Conservation (phyloP, 1,140 invertebrate genomes). For the Eupeodes corollae region DNA sequence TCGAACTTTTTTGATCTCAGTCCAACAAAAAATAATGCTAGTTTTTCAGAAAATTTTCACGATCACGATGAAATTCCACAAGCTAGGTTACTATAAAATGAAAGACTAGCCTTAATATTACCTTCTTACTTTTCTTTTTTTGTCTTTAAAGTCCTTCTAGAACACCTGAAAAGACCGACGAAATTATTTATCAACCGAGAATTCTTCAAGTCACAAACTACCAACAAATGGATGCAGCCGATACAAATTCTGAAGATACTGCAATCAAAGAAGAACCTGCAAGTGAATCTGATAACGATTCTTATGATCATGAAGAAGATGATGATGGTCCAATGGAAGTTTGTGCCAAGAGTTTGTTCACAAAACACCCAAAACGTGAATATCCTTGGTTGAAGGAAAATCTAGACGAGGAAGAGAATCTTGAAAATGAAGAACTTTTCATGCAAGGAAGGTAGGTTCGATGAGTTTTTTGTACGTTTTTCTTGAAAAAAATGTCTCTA, state of each 20-base stretch:
- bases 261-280: neutral
- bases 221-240: conserved; percentile 12
- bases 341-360: conserved; percentile 20
- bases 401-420: neutral
- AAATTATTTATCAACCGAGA: conserved; percentile 19
- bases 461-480: neutral
- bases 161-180: neutral
- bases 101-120: too few relatives aligned
- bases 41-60: neutral
- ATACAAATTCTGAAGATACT: neutral
- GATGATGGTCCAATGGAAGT: neutral
- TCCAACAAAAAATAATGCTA: neutral
- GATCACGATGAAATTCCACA: neutral
- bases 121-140: too few relatives aligned
- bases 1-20: too few relatives aligned
- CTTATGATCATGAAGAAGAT: neutral
- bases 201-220: conserved; percentile 33
- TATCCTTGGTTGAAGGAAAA: conserved; percentile 24
- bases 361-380: conserved; percentile 16
- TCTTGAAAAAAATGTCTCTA: conserved; percentile 1
- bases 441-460: neutral
- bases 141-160: neutral
- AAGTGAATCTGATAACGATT: conserved; percentile 8
- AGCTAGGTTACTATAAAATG: neutral
- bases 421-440: conserved; percentile 2